These are phyloP conservation scores for Allobates femoralis DNA, from an alignment of 2,797 vertebrate species.

Conservation along the genomic window DNA sequence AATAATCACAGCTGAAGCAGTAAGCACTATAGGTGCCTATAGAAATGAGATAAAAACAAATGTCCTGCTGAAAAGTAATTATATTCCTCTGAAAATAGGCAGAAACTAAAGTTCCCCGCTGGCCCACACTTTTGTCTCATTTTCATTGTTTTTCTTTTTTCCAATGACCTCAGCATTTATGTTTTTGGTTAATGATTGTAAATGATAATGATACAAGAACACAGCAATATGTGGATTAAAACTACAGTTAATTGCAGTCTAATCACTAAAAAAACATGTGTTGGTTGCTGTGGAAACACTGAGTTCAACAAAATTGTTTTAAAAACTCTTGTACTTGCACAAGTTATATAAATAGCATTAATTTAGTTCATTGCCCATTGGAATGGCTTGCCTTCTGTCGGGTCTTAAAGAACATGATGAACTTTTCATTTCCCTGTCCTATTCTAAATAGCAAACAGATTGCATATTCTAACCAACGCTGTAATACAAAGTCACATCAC, in stretches of 20 bases:
- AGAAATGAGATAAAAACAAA: not conserved
- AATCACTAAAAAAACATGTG: constrained; percentile 47
- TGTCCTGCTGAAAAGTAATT: not conserved
- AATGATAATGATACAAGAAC: constrained; percentile 48
- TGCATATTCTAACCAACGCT: not conserved
- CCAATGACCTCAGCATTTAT: constrained; percentile 41
- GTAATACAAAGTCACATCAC: not conserved
- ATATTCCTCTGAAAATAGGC: constrained; percentile 2
- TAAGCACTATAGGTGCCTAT: not conserved
- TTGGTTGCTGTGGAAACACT: constrained; percentile 47
- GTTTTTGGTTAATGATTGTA: constrained; percentile 38
- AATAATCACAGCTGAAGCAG: not conserved
- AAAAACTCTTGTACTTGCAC: constrained; percentile 28
- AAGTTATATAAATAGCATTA: constrained; percentile 43
- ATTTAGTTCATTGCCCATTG: constrained; percentile 32
- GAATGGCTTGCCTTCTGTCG: not conserved
- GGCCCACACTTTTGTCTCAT: not conserved
- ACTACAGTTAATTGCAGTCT: constrained; percentile 43
- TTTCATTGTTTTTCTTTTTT: constrained; percentile 7
- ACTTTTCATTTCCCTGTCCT: not conserved
- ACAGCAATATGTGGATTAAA: constrained; percentile 51
- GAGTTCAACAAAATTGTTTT: constrained; percentile 34
- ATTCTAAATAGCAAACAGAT: constrained; percentile 16
- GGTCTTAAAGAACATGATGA: constrained; percentile 4
- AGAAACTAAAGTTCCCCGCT: not conserved